These are phyloP conservation scores for Zoroaster sp. DNA, from an alignment of 53 echinoderm and acorn worm species.

Conservation along the genomic window DNA sequence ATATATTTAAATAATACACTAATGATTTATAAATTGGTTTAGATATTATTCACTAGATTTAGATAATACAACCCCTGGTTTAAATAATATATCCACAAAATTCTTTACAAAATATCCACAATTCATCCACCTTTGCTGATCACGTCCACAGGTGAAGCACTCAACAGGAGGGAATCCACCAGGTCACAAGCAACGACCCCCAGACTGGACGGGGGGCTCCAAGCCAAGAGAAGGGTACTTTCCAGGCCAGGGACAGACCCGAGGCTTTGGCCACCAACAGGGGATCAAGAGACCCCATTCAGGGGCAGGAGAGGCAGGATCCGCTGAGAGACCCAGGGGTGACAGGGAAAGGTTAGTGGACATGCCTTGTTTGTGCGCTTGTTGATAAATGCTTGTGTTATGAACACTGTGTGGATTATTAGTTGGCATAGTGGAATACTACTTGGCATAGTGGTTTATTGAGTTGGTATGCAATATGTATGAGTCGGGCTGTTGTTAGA, in stretches of 20 bases:
- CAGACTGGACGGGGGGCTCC: slow-evolving; percentile 40
- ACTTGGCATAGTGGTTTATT: background rate
- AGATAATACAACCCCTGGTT: too few species aligned
- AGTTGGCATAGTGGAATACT: background rate
- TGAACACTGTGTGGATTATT: background rate
- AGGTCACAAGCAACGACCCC: slow-evolving; percentile 43
- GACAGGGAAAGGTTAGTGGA: slow-evolving; percentile 25
- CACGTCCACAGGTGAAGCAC: slow-evolving; percentile 15
- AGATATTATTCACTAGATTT: too few species aligned
- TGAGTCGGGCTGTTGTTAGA: background rate
- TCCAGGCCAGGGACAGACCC: slow-evolving; percentile 12
- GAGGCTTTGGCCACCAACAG: slow-evolving; percentile 26
- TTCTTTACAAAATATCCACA: too few species aligned
- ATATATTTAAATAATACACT: too few species aligned
- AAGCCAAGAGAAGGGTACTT: slow-evolving; percentile 31
- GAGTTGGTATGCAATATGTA: background rate
- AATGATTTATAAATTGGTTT: too few species aligned
- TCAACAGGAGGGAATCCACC: slow-evolving; percentile 21
- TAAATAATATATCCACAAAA: too few species aligned
- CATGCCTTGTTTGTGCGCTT: background rate
- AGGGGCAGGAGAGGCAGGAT: slow-evolving; percentile 50
- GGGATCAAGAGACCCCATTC: slow-evolving; percentile 58
- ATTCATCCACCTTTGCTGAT: background rate
- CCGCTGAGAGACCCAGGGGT: slow-evolving; percentile 54
- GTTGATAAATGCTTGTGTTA: slow-evolving; percentile 10